Evolutionary conservation across 2,888 invertebrate species (phyloP).

Genomic region (Desoria tigrina): DNA sequence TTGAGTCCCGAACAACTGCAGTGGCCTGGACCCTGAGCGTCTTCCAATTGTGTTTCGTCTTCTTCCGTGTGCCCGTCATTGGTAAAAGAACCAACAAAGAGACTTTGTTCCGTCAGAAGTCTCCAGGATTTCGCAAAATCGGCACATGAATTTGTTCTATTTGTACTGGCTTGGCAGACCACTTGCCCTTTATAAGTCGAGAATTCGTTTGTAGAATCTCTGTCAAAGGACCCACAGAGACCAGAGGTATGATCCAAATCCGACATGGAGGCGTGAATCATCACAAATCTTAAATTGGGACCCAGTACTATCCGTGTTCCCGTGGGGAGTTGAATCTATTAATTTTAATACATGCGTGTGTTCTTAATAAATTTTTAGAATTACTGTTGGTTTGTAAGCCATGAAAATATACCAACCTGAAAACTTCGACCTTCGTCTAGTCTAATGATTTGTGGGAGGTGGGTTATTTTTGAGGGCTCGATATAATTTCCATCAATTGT

Average conservation of each 20-base stretch:
- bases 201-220: conserved; percentile 52
- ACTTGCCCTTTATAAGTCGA: conserved; percentile 48
- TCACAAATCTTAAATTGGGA: conserved; percentile 53
- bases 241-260: conserved; percentile 54
- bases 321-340: conserved; percentile 52
- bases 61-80: conserved; percentile 42
- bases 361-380: background rate
- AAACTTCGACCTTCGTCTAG: conserved; percentile 53
- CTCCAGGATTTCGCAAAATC: conserved; percentile 52
- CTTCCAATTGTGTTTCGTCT: conserved; percentile 39
- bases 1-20: conserved; percentile 52
- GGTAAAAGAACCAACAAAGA: conserved; percentile 50
- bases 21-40: conserved; percentile 44
- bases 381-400: background rate
- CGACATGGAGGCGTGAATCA: conserved; percentile 51
- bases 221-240: conserved; percentile 54
- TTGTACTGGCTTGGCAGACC: conserved; percentile 46
- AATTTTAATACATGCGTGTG: background rate
- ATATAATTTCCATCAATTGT: conserved; percentile 50
- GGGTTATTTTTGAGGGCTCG: conserved; percentile 48
- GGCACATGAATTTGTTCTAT: conserved; percentile 38
- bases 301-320: conserved; percentile 53
- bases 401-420: conserved; percentile 33
- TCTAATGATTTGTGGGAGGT: conserved; percentile 52
- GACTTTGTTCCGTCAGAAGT: conserved; percentile 48